Evolutionary conservation across 1,140 invertebrate genomes (phyloP).

Genomic region (Limonius californicus): DNA sequence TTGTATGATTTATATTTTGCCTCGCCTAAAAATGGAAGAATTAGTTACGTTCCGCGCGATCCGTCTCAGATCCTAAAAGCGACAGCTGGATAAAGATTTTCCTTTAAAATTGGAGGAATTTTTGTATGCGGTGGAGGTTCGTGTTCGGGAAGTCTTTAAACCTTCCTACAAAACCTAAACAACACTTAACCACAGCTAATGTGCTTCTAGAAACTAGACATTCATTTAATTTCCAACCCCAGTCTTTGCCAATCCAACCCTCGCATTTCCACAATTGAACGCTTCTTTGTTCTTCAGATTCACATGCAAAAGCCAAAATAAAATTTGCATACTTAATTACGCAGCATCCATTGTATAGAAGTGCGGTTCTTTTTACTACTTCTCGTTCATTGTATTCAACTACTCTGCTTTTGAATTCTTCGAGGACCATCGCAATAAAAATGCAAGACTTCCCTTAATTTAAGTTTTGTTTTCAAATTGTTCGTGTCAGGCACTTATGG

Average conservation of each 20-base stretch:
- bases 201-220: slow-evolving; percentile 12
- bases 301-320: slow-evolving; percentile 33
- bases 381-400: slow-evolving; percentile 15
- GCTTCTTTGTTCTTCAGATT: slow-evolving; percentile 32
- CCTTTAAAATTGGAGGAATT: not conserved
- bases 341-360: slow-evolving; percentile 18
- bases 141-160: not conserved
- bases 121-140: not conserved
- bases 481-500: slow-evolving; percentile 6
- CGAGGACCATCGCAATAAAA: slow-evolving; percentile 7
- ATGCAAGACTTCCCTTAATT: slow-evolving; percentile 11
- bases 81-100: too few species aligned
- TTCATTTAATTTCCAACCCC: slow-evolving; percentile 15
- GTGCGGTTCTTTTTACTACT: slow-evolving; percentile 11
- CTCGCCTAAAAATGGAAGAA: not conserved
- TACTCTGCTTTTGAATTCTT: slow-evolving; percentile 9
- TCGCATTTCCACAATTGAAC: slow-evolving; percentile 28
- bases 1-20: slow-evolving; percentile 3
- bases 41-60: not conserved
- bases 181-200: slow-evolving; percentile 13
- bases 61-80: not conserved
- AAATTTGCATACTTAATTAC: slow-evolving; percentile 36
- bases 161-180: not conserved
- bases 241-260: slow-evolving; percentile 11
- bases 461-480: slow-evolving; percentile 11